Conservation (phyloP, 1,140 invertebrate species). For the Eupristina koningsbergeri region DNA sequence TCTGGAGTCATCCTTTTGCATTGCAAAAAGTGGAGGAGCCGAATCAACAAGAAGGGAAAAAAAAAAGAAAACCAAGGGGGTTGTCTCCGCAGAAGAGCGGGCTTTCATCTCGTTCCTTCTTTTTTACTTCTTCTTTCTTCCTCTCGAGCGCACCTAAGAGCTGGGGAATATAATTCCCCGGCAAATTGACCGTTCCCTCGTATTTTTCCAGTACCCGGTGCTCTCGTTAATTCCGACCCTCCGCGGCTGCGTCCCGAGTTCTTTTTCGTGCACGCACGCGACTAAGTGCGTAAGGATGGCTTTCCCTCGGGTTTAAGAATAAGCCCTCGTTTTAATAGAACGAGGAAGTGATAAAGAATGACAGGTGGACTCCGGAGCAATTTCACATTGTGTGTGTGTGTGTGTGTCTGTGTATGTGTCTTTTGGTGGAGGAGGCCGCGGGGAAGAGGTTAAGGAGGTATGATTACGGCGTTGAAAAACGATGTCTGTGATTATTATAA, state of each 20-base stretch:
- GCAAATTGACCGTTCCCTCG: slow-evolving; percentile 28
- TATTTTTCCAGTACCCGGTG: slow-evolving; percentile 3
- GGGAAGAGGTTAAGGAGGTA: neutral
- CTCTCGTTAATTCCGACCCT: neutral
- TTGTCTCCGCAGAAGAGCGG: neutral
- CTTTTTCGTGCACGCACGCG: neutral
- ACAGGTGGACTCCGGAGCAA: slow-evolving; percentile 5
- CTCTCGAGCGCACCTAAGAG: neutral
- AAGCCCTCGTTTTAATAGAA: neutral
- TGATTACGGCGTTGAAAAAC: neutral
- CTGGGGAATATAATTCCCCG: slow-evolving; percentile 32
- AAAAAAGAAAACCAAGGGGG: neutral
- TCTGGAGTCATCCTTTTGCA: neutral
- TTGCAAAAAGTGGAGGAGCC: neutral
- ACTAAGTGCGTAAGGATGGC: neutral
- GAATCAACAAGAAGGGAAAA: neutral
- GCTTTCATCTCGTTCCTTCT: neutral
- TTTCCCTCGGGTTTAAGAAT: neutral
- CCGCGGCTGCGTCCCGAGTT: neutral
- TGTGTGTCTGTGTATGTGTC: neutral
- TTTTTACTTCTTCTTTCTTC: neutral
- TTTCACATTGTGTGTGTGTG: neutral
- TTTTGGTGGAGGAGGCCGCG: neutral
- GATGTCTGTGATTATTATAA: slow-evolving; percentile 11
- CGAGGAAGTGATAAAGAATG: neutral